Evolutionary conservation across 2,888 invertebrate genomes (phyloP), one percentile per base, ranked within the genome.

Genomic region (Protodeltote pygarga): DNA sequence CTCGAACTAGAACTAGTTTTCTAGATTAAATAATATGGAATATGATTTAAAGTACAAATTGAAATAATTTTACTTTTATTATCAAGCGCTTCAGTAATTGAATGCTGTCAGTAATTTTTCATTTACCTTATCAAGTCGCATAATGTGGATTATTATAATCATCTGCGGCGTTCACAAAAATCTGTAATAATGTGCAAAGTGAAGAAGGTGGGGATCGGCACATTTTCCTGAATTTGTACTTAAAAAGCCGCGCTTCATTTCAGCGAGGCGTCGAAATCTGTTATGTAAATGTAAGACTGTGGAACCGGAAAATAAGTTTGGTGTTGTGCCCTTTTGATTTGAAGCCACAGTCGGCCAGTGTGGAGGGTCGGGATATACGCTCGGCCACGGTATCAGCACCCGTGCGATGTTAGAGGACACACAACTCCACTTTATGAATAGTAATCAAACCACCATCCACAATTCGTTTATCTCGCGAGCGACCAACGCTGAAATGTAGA

Each of bases 401-500:
- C 23, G 8, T 29, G 34, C 35, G 23, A 19, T 72, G 55, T 72
- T 73, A 71, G 64, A 55, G 67, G 54, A 60, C 70, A 49, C 68
- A 68, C 66, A 73, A 74, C 77, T 76, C 74, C 79, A 79, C 81
- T 85, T 86, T 82, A 85, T 85, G 82, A 81, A 85, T 84, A 85
- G 80, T 86, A 86, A 87, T 85, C 81, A 85, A 80, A 81, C 77
- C 74, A 66, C 75, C 73, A 71, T 70, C 79, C 74, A 68, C 66
- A 73, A 75, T 78, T 81, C 80, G 84, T 85, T 85, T 82, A 81
- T 79, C 76, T 80, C 71, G 58, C 71, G 64, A 71, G 73, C 78
- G 73, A 71, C 80, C 76, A 74, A 73, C 82, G 81, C 76, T 83
- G 80, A 85, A 85, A 86, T 86, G 83, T 81, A 83, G 82, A 85